phyloP scores from a whole-genome alignment of 1,140 invertebrate species.

The Heliconius congener region DNA sequence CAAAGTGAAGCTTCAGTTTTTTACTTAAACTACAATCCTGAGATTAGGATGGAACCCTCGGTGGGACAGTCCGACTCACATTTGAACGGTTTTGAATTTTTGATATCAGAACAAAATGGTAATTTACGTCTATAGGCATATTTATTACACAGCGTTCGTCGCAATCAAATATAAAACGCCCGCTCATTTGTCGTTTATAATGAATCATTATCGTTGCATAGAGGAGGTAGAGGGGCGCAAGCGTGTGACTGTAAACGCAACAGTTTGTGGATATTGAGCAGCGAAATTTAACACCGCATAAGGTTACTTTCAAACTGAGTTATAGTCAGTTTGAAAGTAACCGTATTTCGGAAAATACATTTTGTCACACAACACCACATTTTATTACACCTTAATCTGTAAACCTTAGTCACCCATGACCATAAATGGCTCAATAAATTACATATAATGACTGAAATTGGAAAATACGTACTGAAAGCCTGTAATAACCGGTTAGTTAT shows the following conservation, averaged over 20 bases:
- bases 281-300: too few species aligned
- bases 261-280: too few species aligned
- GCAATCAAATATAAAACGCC: background rate
- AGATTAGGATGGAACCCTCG: too few species aligned
- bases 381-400: slow-evolving; percentile 1
- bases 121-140: background rate
- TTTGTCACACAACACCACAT: background rate
- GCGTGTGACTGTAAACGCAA: too few species aligned
- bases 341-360: background rate
- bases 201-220: background rate
- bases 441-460: background rate
- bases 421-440: background rate
- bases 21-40: too few species aligned
- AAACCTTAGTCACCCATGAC: background rate
- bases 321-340: background rate
- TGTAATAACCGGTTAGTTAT: background rate
- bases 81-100: too few species aligned
- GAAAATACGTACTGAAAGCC: background rate
- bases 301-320: too few species aligned
- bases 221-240: background rate
- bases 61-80: too few species aligned
- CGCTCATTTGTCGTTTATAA: background rate
- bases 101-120: background rate
- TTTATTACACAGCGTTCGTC: background rate
- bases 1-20: too few species aligned